Evolutionary conservation across 2,888 invertebrate genomes (phyloP).

Genomic region (Apoda limacodes): DNA sequence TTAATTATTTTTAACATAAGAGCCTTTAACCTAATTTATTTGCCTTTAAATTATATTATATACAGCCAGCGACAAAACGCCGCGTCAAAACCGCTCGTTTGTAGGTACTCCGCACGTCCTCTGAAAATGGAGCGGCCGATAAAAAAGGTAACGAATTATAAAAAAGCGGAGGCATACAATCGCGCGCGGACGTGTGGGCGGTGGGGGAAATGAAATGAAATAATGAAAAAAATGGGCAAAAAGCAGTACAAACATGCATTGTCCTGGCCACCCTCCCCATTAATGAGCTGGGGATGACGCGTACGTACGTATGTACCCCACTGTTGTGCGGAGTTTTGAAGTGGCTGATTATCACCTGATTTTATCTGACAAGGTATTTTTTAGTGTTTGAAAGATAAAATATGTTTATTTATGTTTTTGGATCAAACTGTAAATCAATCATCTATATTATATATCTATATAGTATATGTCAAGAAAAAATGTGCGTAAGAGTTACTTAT

Average conservation of each 20-base stretch:
- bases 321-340: conserved; percentile 40
- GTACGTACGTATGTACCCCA: too few relatives aligned
- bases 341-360: conserved; percentile 67
- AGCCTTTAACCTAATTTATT: too few relatives aligned
- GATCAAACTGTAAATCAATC: too few relatives aligned
- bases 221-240: conserved; percentile 71
- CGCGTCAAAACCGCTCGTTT: conserved; percentile 39
- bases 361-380: too few relatives aligned
- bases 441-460: too few relatives aligned
- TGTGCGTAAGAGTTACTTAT: too few relatives aligned
- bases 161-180: conserved; percentile 66
- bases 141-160: conserved; percentile 71
- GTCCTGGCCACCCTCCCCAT: conserved; percentile 51
- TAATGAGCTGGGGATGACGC: conserved; percentile 49
- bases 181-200: conserved; percentile 66
- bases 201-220: conserved; percentile 70
- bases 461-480: too few relatives aligned
- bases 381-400: too few relatives aligned
- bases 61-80: conserved; percentile 22
- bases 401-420: too few relatives aligned
- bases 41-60: too few relatives aligned
- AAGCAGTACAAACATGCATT: conserved; percentile 70
- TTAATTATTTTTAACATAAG: too few relatives aligned
- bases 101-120: conserved; percentile 47
- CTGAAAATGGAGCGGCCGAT: conserved; percentile 69